Evolutionary conservation across 2,888 invertebrate genomes (phyloP).

Genomic region (Meganola albula): DNA sequence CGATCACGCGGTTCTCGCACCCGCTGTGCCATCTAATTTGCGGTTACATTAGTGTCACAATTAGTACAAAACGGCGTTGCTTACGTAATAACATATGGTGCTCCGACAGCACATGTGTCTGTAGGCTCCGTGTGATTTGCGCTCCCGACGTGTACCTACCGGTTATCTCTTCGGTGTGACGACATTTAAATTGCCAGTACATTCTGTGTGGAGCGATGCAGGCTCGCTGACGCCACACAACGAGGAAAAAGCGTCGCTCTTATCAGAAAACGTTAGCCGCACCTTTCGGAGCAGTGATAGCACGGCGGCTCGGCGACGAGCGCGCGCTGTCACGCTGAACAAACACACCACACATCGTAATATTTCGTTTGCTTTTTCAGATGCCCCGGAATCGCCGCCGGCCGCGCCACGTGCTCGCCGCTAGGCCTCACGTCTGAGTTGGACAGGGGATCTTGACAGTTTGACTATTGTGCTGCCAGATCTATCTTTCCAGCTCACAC

Average conservation of each 20-base stretch:
- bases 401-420: constrained; percentile 11
- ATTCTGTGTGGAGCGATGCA: constrained; percentile 50
- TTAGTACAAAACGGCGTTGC: constrained; percentile 36
- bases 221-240: constrained; percentile 61
- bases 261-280: constrained; percentile 72
- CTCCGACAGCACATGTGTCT: constrained; percentile 58
- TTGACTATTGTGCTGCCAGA: constrained; percentile 69
- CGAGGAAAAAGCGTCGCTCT: constrained; percentile 70
- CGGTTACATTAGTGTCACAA: constrained; percentile 37
- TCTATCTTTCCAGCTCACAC: constrained; percentile 79
- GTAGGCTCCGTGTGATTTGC: constrained; percentile 39
- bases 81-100: constrained; percentile 69
- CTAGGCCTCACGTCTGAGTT: constrained; percentile 72
- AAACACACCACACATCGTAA: constrained; percentile 39
- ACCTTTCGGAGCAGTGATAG: constrained; percentile 72
- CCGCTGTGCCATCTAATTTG: constrained; percentile 17
- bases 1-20: constrained; percentile 2
- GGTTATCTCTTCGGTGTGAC: constrained; percentile 44
- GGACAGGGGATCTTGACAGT: constrained; percentile 79
- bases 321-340: constrained; percentile 57
- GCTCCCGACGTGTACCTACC: constrained; percentile 25
- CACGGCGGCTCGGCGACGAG: constrained; percentile 51
- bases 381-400: constrained; percentile 13
- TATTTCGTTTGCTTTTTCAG: constrained; percentile 47
- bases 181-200: constrained; percentile 39